Base-by-base conservation (phyloP, 2,888 invertebrate species). In the Empis livida region DNA sequence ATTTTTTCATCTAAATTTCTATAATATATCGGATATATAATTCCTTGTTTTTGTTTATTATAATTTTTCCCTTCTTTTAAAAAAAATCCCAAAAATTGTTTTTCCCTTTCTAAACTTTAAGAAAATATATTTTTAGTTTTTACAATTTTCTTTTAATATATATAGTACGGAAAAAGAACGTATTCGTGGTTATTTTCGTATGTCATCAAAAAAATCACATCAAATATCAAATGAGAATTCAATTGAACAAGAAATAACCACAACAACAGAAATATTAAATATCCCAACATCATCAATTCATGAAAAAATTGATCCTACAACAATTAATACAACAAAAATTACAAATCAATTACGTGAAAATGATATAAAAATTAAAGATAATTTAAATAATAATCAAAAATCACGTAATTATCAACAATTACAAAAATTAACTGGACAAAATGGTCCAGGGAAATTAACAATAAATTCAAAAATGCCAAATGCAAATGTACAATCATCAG, bases 121-220 rank as follows among this genome's bases (percentile, higher is more conserved):
- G 23, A 27, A 27, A 43, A 43, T 38, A 27, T 46, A 14, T 32
- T 16, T 13, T 9, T 39, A n/a, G n/a, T n/a, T n/a, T n/a, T n/a
- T n/a, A n/a, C 41, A 42, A 30, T 44, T 42, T 40, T 42, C n/a
- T 41, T 27, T 13, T 44, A n/a, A 44, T 49, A 47, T 44, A 59
- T 57, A 11, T 61, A 78, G 78, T 51, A 67, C 73, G 16, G 73
- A 76, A 43, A 76, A 76, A 56, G 76, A 78, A 54, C 71, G 77
- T 30, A 61, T 78, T 1, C 67, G 75, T 23, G 74, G 75, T 46
- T 78, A 77, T 59, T 74, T 78, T 55, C 73, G 74, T 10, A 67
- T 76, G 15, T 64, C 63, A 61, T 72, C 61, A 60, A 72, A 62
- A 60, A 61, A 71, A 65, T 48, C 67, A 56, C 60, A 71, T 2